Evolutionary conservation across 2,113 vertebrate species (phyloP).

Genomic region (Aleadryas rufinucha): DNA sequence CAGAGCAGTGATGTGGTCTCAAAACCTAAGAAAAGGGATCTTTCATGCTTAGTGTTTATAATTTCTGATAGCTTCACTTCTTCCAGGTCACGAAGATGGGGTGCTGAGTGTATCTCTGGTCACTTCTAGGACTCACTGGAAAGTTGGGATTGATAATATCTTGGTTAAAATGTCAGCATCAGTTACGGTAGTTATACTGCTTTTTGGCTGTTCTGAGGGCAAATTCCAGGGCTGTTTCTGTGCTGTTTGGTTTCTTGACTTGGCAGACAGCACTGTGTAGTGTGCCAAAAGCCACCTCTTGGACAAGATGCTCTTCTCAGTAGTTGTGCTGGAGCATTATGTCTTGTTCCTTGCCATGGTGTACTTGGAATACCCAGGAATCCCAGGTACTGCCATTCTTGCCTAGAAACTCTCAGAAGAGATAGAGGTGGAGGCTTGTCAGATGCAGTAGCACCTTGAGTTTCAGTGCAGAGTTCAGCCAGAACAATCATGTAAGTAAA

Average conservation of each 20-base stretch:
- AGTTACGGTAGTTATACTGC: not conserved
- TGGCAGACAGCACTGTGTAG: not conserved
- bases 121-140: not conserved
- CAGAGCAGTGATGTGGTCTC: not conserved
- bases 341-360: not conserved
- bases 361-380: not conserved
- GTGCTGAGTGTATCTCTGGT: not conserved
- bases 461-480: not conserved
- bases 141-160: not conserved
- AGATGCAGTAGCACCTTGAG: not conserved
- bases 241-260: not conserved
- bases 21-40: not conserved
- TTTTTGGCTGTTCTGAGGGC: not conserved
- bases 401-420: not conserved
- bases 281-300: not conserved
- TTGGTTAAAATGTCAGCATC: not conserved
- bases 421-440: not conserved
- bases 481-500: not conserved
- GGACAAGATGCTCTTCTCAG: not conserved
- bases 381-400: not conserved
- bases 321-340: not conserved
- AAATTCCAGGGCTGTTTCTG: not conserved
- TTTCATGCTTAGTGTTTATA: not conserved
- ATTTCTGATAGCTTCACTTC: not conserved
- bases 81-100: not conserved